Base-by-base conservation (phyloP, 2,888 invertebrate species). In the Hydropsyche betteni region DNA sequence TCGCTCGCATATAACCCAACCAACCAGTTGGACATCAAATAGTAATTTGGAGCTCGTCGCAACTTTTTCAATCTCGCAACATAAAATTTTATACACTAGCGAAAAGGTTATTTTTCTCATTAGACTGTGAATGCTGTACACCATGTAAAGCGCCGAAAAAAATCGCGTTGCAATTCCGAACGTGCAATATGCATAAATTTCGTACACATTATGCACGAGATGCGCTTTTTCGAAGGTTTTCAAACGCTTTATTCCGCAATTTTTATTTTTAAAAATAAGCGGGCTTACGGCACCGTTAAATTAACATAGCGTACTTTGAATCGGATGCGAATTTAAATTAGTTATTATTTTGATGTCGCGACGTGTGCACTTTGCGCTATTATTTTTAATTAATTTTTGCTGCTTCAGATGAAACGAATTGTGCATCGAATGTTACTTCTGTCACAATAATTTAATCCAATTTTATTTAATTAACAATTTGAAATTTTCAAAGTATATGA, bases 261-360 rank as follows among this genome's bases (percentile, higher is more conserved):
- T 53, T 53, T 53, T n/a, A 4, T 44, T 24, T 51, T 51, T 12
- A n/a, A n/a, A 58, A 14, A 16, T 24, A 24, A 24, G 16, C 16
- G 58, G 8, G 16, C 14, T 58, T 58, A 58, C 24, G 16, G 24
- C 24, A 16, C 58, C 58, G 58, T 14, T 24, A 58, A 58, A 58
- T 58, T 58, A 58, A 58, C 58, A 58, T 58, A 8, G n/a, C 53
- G 3, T n/a, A 12, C 53, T n/a, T 14, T 53, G 53, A 53, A 53
- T n/a, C 16, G 14, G 58, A 58, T 58, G 24, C 16, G 58, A 58
- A 58, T 58, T 58, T 58, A 8, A 58, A 58, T 24, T 58, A 58
- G 14, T 58, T 16, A 14, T 16, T 58, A 58, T 58, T 58, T 58
- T 24, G 58, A 58, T 24, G 44, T 1, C 4, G 44, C 44, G 44